A percentile compares a stretch with the other conserved stretches of the same genome.
phyloP scores from a whole-genome alignment of 2,113 vertebrate genomes.

The Arizona elegans region DNA sequence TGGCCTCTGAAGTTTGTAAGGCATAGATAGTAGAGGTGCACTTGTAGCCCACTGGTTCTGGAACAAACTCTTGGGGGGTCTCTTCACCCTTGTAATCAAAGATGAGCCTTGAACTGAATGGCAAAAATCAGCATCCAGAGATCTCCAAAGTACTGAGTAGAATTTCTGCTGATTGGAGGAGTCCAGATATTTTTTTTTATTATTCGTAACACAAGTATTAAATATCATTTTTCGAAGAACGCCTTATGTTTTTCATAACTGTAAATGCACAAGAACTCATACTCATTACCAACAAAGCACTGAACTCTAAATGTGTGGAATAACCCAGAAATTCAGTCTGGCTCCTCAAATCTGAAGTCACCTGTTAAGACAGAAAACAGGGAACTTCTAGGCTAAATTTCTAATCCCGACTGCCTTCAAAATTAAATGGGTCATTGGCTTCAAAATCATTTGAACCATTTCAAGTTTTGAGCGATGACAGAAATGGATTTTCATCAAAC shows the following conservation, averaged over 20 bases:
- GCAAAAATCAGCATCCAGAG: slow-evolving; percentile 53
- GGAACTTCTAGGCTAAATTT: rapidly evolving
- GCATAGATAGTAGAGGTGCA: slow-evolving; percentile 93
- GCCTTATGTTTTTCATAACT: not conserved
- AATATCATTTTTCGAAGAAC: slow-evolving; percentile 15
- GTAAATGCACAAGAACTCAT: not conserved
- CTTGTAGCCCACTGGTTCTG: slow-evolving; percentile 88
- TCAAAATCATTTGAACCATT: not conserved
- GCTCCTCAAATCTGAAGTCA: not conserved
- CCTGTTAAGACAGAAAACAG: not conserved
- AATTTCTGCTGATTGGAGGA: slow-evolving; percentile 49
- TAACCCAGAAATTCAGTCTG: not conserved
- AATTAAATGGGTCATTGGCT: not conserved
- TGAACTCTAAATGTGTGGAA: not conserved
- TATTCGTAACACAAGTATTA: slow-evolving; percentile 34
- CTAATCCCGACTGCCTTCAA: not conserved
- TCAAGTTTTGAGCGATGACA: slow-evolving; percentile 43
- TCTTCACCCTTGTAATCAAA: slow-evolving; percentile 63
- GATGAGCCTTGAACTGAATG: slow-evolving; percentile 55
- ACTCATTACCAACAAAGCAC: not conserved
- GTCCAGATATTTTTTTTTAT: slow-evolving; percentile 53
- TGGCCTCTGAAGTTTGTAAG: slow-evolving; percentile 99
- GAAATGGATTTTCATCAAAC: slow-evolving; percentile 52
- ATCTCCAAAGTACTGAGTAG: slow-evolving; percentile 54
- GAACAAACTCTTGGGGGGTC: slow-evolving; percentile 75